Base-by-base conservation (phyloP, 2,797 vertebrate genomes). In the Hemitrygon akajei region DNA sequence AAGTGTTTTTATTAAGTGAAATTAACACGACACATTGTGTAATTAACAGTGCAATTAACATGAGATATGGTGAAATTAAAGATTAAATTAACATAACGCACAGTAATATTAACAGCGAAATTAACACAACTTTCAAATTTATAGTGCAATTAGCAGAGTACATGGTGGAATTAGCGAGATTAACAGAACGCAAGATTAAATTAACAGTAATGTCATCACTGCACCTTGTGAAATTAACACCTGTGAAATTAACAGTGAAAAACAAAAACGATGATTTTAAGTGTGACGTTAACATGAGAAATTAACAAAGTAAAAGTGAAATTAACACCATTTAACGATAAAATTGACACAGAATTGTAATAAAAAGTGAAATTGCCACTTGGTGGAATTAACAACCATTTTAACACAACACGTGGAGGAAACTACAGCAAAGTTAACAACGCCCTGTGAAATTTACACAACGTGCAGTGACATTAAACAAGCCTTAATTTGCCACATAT, bases 41-140 rank as follows among this genome's bases (percentile, higher is more conserved):
- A 63, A 87, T 87, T 66, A 89, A 89, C 86, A 66, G 56, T n/a
- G 16, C 56, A 87, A 63, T 87, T 87, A 87, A 66, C 58, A 63
- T 25, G 58, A 66, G 30, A 63, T 60, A 87, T 66, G 60, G 56
- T 18, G 30, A 14, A 87, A 87, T 87, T 66, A 14, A 69, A 7
- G 34, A 20, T 89, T n/a, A 69, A 69, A 89, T 84, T 58, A 58
- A 84, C 47, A 56, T 30, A 30, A 60, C 56, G 7, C 63, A 69
- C 20, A 22, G 6, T 60, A 16, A 87, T 20, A 34, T 66, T 34
- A 87, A 87, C 84, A n/a, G 18, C 22, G 86, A 89, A 66, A 63
- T 87, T 63, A 87, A 87, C 16, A n/a, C 69, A 71, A 71, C 20
- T 75, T 75, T 75, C 71, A 75, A 22, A 75, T 75, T 75, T 22